Base-by-base conservation (phyloP, 2,113 vertebrate species). In the Lepisosteus osseus region DNA sequence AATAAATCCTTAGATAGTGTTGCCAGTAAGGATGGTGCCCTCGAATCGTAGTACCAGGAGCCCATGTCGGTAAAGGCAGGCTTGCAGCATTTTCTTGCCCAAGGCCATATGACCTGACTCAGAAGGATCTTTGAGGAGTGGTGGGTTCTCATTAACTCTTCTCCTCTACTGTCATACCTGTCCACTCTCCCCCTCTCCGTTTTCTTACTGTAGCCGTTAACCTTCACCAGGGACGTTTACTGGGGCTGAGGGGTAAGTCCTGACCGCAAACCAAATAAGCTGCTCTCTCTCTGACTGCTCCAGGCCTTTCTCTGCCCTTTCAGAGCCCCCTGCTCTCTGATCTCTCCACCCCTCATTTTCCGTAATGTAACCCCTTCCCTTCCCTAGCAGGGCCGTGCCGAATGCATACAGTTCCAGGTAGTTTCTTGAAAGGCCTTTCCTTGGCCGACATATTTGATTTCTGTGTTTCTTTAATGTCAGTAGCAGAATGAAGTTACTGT, bases 191-290 rank as follows among this genome's bases (percentile, higher is more conserved):
- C 89, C 92, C 89, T 89, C 86, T 90, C 90, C 91, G 90, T 90
- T 93, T 77, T 93, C 87, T 92, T 90, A 90, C 90, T 91, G 74
- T 90, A 93, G 92, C 93, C 72, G 85, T 94, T 92, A 91, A 93
- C 87, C 93, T 93, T 89, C 93, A 94, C 93, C 93, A 94, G 93
- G 92, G 92, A 92, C 92, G 93, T 85, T 94, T 93, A 92, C 92
- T 93, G 88, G 91, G 93, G 90, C 91, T 94, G 84, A 88, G 93
- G 93, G 93, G 93, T 94, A 94, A 94, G 93, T 94, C 88, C 87
- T 84, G 86, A 88, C 85, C 81, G 87, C 83, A 76, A 88, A 84
- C 83, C 68, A 76, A 82, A 47, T 70, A 59, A 82, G 78, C 80
- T 87, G 54, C 82, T 79, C 84, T 76, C 81, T 78, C 89, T 64